Percentiles rank a stretch among this genome's conserved stretches.
Evolutionary conservation across 2,797 vertebrate genomes (phyloP).

Genomic region (Scomberomorus guttatus): DNA sequence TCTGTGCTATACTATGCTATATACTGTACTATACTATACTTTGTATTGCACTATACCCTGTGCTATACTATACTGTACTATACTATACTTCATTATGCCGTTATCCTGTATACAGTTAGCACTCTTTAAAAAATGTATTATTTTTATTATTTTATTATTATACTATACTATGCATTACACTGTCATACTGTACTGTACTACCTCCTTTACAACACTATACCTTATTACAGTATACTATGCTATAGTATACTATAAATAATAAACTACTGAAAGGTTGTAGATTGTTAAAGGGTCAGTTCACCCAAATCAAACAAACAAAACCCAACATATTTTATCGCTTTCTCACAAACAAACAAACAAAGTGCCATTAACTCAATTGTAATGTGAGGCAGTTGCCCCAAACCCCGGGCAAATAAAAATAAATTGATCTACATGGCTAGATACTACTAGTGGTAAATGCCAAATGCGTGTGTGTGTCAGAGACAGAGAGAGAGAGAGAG

Average conservation of each 20-base stretch:
- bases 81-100: background rate
- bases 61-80: background rate
- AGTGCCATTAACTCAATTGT: background rate
- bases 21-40: background rate
- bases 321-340: background rate
- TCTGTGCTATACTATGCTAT: background rate
- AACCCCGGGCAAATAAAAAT: background rate
- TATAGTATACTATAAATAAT: background rate
- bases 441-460: conserved; percentile 4
- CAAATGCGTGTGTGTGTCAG: background rate
- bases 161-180: background rate
- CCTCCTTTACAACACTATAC: background rate
- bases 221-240: background rate
- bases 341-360: background rate
- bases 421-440: background rate
- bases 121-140: background rate
- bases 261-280: background rate
- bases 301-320: background rate
- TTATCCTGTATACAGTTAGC: too few species aligned
- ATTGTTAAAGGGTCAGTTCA: background rate
- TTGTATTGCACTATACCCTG: background rate
- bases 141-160: too few species aligned
- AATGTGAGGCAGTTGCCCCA: background rate
- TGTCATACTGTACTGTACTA: background rate
- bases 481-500: too few species aligned